phyloP scores from a whole-genome alignment of 2,797 vertebrate genomes.

The Mus caroli region DNA sequence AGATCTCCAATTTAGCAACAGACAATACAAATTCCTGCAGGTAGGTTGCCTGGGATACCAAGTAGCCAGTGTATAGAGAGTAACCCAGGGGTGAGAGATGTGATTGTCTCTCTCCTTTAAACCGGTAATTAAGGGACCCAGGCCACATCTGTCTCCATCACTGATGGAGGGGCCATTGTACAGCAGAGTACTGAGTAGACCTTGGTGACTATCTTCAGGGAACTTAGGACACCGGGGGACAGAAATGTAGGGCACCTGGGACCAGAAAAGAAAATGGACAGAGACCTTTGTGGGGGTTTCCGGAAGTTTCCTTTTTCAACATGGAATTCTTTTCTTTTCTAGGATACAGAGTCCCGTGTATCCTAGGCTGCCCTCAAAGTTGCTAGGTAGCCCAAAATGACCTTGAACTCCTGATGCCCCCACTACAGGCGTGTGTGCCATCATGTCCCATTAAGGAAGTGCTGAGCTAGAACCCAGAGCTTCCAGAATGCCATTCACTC shows the following conservation, averaged over 20 bases:
- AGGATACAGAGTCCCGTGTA: not conserved
- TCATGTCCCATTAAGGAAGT: not conserved
- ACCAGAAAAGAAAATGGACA: not conserved
- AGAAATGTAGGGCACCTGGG: not conserved
- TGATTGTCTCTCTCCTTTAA: slow-evolving; percentile 26
- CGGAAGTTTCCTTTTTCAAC: slow-evolving; percentile 28
- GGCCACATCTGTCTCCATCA: slow-evolving; percentile 31
- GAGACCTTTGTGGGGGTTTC: not conserved
- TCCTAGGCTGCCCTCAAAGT: not conserved
- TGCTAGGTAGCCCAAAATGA: not conserved
- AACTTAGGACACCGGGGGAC: not conserved
- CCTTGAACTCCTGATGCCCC: not conserved
- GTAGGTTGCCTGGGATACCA: slow-evolving; percentile 62
- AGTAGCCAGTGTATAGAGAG: slow-evolving; percentile 53
- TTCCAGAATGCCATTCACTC: not conserved
- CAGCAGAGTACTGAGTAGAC: not conserved
- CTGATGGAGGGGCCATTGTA: not conserved
- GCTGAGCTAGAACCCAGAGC: not conserved
- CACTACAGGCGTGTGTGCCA: not conserved
- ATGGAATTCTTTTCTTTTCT: not conserved
- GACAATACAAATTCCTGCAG: slow-evolving; percentile 64
- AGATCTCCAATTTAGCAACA: slow-evolving; percentile 57
- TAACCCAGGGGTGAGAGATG: not conserved
- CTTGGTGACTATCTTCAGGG: not conserved
- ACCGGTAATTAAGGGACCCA: slow-evolving; percentile 52